Evolutionary conservation across 2,888 invertebrate genomes (phyloP).

Genomic region (Drosophila neotestacea): DNA sequence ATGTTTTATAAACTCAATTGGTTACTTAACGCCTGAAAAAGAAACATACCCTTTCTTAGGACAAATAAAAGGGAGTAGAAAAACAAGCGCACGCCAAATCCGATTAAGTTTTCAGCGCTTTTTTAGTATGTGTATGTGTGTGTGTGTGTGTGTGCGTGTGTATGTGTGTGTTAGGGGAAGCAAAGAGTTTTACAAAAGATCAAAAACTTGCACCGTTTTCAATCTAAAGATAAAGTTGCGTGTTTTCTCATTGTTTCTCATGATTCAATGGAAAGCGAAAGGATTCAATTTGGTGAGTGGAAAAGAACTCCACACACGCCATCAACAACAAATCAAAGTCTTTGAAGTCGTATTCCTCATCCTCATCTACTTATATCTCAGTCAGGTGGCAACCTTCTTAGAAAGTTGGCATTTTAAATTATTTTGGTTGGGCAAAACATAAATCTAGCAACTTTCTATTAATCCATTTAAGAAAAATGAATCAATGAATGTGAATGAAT

Average conservation of each 20-base stretch:
- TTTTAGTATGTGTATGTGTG: slow-evolving; percentile 25
- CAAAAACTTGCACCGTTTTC: slow-evolving; percentile 67
- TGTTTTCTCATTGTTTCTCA: slow-evolving; percentile 16
- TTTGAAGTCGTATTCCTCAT: slow-evolving; percentile 45
- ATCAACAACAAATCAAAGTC: slow-evolving; percentile 70
- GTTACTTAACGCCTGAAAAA: not conserved
- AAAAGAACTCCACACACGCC: slow-evolving; percentile 44
- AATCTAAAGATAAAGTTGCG: slow-evolving; percentile 51
- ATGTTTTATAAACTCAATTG: not conserved
- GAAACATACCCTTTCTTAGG: slow-evolving; percentile 19
- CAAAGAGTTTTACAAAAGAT: slow-evolving; percentile 67
- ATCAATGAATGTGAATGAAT: too few relatives aligned
- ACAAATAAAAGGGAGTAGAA: slow-evolving; percentile 5
- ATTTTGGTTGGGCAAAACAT: not conserved
- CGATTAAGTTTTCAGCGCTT: slow-evolving; percentile 77
- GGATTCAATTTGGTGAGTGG: slow-evolving; percentile 69
- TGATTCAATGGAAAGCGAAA: slow-evolving; percentile 58
- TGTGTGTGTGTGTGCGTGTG: slow-evolving; percentile 15
- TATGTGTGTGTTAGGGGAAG: slow-evolving; percentile 10
- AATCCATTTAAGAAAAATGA: too few relatives aligned
- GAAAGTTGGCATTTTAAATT: slow-evolving; percentile 48
- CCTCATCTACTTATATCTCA: not conserved
- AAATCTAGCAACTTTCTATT: not conserved
- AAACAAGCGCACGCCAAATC: slow-evolving; percentile 69
- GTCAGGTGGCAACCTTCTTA: slow-evolving; percentile 36